Percentiles rank a stretch among this genome's conserved stretches.
Conservation (phyloP, 2,888 invertebrate genomes). For the Teleiodes luculella region DNA sequence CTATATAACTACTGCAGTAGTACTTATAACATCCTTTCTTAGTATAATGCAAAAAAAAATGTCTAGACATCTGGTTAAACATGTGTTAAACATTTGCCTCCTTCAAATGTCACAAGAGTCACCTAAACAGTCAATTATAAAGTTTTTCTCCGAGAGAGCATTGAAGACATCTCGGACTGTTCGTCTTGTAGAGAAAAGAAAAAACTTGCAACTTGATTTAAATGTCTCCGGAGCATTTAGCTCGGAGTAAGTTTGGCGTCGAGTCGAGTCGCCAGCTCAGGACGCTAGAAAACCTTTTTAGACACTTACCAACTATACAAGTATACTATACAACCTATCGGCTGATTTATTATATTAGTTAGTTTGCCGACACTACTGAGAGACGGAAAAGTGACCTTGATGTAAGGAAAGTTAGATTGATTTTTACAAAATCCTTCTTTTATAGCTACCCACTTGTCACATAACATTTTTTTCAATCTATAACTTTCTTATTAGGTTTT, state of each 20-base stretch:
- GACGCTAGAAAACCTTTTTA: neutral
- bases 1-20: too few species aligned
- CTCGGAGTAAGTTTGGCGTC: slow-evolving; percentile 35
- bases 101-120: too few species aligned
- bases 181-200: slow-evolving; percentile 38
- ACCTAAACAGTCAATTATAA: slow-evolving; percentile 8
- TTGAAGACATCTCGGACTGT: slow-evolving; percentile 39
- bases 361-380: too few species aligned
- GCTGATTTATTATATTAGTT: slow-evolving; percentile 8
- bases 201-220: slow-evolving; percentile 54
- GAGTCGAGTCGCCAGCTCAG: slow-evolving; percentile 14
- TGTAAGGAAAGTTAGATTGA: neutral
- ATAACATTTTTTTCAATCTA: too few species aligned
- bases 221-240: slow-evolving; percentile 61
- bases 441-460: too few species aligned
- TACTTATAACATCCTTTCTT: too few species aligned
- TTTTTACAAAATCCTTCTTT: too few species aligned
- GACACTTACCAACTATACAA: neutral
- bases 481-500: too few species aligned
- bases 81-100: too few species aligned
- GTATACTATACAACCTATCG: neutral
- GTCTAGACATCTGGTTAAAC: too few species aligned
- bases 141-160: slow-evolving; percentile 3
- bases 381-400: too few species aligned
- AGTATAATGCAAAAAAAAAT: too few species aligned